phyloP scores from a whole-genome alignment of 2,888 invertebrate species.

The Diadegma fenestrale region DNA sequence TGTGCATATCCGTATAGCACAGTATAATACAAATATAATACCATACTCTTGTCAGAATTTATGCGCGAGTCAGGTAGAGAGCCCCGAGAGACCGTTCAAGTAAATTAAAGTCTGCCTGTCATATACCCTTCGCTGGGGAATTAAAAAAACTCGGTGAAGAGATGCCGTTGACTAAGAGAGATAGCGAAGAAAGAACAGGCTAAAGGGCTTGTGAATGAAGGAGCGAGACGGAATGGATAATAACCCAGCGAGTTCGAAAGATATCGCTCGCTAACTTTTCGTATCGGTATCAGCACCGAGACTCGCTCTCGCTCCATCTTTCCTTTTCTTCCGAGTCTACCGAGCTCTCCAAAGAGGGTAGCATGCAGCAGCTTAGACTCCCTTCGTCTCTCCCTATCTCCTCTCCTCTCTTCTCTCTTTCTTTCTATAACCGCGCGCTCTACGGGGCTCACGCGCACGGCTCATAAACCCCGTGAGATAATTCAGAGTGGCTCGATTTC shows the following conservation, averaged over 20 bases:
- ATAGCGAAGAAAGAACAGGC: constrained; percentile 15
- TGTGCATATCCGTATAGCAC: constrained; percentile 24
- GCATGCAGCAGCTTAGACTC: constrained; percentile 27
- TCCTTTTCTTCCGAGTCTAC: constrained; percentile 14
- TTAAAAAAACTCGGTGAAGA: constrained; percentile 24
- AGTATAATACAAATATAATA: constrained; percentile 62
- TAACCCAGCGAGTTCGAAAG: constrained; percentile 55
- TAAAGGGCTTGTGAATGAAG: constrained; percentile 22
- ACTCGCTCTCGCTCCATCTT: not conserved
- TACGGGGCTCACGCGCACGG: constrained; percentile 65
- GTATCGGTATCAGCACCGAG: not conserved
- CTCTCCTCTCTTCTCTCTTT: not conserved
- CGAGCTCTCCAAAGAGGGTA: constrained; percentile 26
- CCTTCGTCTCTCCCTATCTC: constrained; percentile 8
- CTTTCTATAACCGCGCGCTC: constrained; percentile 29
- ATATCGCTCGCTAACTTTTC: constrained; percentile 55
- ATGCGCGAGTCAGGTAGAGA: constrained; percentile 57
- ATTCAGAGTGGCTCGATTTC: constrained; percentile 75
- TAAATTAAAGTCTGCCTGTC: constrained; percentile 60
- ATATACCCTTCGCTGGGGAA: constrained; percentile 34
- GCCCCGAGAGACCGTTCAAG: constrained; percentile 53
- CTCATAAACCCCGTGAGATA: constrained; percentile 69
- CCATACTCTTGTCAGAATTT: constrained; percentile 59
- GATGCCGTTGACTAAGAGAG: constrained; percentile 55
- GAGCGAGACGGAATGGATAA: constrained; percentile 55